A percentile compares a stretch with the other conserved stretches of the same genome.
Conservation (phyloP, 2,113 vertebrate genomes). For the Seriola dumerili region DNA sequence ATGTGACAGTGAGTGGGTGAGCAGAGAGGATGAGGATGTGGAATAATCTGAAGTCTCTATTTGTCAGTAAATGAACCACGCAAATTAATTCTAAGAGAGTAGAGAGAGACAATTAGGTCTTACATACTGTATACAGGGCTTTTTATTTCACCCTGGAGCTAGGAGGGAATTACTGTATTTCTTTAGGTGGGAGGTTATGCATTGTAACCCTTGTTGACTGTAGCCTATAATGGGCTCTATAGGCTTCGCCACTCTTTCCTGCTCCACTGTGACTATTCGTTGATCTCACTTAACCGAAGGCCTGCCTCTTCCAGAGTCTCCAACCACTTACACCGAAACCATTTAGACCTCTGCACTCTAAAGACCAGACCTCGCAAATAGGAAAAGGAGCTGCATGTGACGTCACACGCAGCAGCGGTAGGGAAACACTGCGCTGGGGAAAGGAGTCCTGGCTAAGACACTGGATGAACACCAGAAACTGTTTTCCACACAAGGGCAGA, state of each 20-base stretch:
- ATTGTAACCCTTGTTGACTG: background rate
- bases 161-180: background rate
- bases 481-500: background rate
- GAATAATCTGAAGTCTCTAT: constrained; percentile 5
- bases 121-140: background rate
- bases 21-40: background rate
- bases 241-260: background rate
- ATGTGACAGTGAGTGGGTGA: background rate
- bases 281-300: background rate
- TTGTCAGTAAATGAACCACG: constrained; percentile 1
- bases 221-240: background rate
- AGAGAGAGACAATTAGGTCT: background rate
- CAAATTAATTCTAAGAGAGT: background rate
- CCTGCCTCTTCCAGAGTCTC: background rate
- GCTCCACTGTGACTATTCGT: background rate
- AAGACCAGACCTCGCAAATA: background rate
- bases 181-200: background rate
- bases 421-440: too few relatives aligned
- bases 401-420: background rate
- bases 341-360: background rate
- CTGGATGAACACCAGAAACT: background rate
- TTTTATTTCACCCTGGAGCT: background rate
- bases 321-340: background rate
- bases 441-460: background rate
- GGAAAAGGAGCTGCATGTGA: background rate